Evolutionary conservation across 30 jellyfish, hydroid and myxozoan genomes (phyloP).

Genomic region (Hydractinia echinata): DNA sequence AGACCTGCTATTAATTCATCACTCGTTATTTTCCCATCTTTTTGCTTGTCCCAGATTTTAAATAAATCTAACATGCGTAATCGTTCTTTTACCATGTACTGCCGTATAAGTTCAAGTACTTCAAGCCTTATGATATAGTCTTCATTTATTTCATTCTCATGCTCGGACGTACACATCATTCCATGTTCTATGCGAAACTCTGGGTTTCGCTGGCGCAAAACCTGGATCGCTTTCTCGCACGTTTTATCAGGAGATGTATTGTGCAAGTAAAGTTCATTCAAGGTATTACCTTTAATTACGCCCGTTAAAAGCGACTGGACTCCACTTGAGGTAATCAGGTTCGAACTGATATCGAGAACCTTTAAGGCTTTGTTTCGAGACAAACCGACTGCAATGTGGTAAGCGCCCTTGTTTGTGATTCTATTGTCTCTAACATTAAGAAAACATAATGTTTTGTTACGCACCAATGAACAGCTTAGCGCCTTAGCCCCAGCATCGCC

Average conservation of each 20-base stretch:
- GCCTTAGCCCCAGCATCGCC: conserved; percentile 70
- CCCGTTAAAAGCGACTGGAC: conserved; percentile 44
- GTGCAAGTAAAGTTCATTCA: conserved; percentile 53
- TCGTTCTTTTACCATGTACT: conserved; percentile 45
- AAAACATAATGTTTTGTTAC: conserved; percentile 41
- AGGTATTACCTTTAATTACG: conserved; percentile 34
- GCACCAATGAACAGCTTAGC: conserved; percentile 40
- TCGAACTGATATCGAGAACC: conserved; percentile 55
- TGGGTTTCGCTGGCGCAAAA: conserved; percentile 18
- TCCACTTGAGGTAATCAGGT: conserved; percentile 62
- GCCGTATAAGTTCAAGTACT: conserved; percentile 51
- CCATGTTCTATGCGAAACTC: conserved; percentile 26
- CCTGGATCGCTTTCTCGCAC: conserved; percentile 31
- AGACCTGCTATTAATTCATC: conserved; percentile 53
- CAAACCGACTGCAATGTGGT: conserved; percentile 45
- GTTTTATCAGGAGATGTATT: conserved; percentile 45
- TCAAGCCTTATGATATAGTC: conserved; percentile 35
- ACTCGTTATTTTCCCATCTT: conserved; percentile 38
- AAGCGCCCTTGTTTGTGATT: conserved; percentile 69
- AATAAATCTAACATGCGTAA: conserved; percentile 69
- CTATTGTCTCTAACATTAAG: conserved; percentile 60
- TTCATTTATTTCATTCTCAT: conserved; percentile 19
- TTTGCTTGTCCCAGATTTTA: conserved; percentile 69
- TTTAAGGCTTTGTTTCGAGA: conserved; percentile 44
- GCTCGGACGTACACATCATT: conserved; percentile 15